Conservation (phyloP, 1,140 invertebrate species). For the Pentalonia nigronervosa region DNA sequence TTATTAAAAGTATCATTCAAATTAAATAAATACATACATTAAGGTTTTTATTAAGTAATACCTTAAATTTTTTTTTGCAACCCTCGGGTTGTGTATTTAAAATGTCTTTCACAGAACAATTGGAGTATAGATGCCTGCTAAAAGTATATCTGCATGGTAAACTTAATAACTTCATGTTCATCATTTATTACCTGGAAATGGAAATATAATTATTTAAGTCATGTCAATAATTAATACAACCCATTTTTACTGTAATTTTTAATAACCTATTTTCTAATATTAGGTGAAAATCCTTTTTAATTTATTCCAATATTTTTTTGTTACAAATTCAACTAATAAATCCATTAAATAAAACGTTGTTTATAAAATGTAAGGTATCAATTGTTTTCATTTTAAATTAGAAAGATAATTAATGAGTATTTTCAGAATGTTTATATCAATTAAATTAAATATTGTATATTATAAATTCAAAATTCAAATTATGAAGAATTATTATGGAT, state of each 20-base stretch:
- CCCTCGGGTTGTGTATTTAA: conserved; percentile 9
- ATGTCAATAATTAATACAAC: neutral
- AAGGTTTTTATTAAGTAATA: neutral
- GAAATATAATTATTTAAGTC: neutral
- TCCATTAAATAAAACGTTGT: neutral
- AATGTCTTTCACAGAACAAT: conserved; percentile 38
- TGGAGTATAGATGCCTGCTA: neutral
- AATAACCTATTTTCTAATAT: neutral
- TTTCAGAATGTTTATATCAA: neutral
- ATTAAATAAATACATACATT: neutral
- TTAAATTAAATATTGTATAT: neutral
- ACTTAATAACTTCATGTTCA: conserved; percentile 21
- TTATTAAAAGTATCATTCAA: neutral
- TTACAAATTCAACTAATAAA: neutral
- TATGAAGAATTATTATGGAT: too few relatives aligned
- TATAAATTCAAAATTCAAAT: neutral
- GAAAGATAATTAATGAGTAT: neutral
- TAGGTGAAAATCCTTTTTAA: neutral
- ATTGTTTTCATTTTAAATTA: neutral
- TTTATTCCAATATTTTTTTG: neutral
- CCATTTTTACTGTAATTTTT: neutral
- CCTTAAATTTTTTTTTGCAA: conserved; percentile 47
- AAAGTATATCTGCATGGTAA: neutral
- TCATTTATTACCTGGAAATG: neutral
- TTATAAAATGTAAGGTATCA: neutral